Evolutionary conservation across 2,888 invertebrate genomes (phyloP).

Genomic region (Blomia tropicalis): DNA sequence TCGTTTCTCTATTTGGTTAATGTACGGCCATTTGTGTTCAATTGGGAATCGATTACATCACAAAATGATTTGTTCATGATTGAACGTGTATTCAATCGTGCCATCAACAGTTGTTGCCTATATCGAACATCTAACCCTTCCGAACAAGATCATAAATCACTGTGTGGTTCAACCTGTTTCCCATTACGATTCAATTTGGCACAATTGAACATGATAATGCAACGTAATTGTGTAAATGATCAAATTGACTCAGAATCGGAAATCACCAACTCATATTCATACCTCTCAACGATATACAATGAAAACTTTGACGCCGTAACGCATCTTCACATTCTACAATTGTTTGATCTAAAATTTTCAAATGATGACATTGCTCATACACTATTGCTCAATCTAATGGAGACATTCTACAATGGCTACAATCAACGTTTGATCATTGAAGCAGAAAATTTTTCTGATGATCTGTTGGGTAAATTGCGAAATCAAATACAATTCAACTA

Average conservation of each 20-base stretch:
- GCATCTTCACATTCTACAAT: not conserved
- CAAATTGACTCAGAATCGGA: not conserved
- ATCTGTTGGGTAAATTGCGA: not conserved
- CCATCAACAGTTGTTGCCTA: conserved; percentile 1
- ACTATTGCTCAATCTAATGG: not conserved
- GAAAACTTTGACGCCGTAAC: not conserved
- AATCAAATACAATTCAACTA: not conserved
- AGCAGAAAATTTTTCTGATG: not conserved
- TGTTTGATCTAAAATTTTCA: not conserved
- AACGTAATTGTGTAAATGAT: not conserved
- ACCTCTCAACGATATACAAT: not conserved
- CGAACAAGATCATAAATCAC: not conserved
- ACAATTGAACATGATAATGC: conserved; percentile 6
- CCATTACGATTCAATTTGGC: conserved; percentile 21
- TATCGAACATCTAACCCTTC: not conserved
- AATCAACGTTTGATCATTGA: no score
- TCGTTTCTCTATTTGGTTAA: conserved; percentile 6
- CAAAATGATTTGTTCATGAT: not conserved
- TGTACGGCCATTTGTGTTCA: conserved; percentile 15
- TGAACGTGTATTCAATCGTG: conserved; percentile 11
- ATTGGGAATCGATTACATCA: conserved; percentile 3
- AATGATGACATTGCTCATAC: not conserved
- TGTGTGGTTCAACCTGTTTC: not conserved
- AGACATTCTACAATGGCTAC: not conserved
- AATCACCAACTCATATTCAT: not conserved